Base-by-base conservation (phyloP, 1,140 invertebrate genomes). In the Piezodorus guildinii region DNA sequence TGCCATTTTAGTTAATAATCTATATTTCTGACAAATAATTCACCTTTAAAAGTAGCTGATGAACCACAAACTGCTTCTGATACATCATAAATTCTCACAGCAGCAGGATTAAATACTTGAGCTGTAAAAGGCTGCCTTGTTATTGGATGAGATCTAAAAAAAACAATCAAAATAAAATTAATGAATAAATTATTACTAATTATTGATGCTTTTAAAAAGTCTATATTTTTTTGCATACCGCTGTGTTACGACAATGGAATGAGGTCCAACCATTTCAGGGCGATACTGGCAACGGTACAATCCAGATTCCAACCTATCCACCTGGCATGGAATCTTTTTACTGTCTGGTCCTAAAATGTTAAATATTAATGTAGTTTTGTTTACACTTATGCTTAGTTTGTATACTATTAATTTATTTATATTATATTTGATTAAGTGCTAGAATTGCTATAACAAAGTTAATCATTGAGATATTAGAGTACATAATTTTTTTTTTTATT, bases 101-200 rank as follows among this genome's bases (percentile, higher is more conserved):
- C 81, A 6, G 81, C 79, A 0, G 91, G 88, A 76, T 96, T 92
- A 64, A 91, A 90, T 0, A 89, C 90, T 71, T 91, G 88, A 4
- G 94, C 82, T 1, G 84, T 85, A 69, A 79, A 79, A 3, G 81
- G 81, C 67, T 84, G 81, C 14, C 81, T 80, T 62, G 76, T 79
- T 19, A 85, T 78, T 4, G 78, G 71, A 51, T 78, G 77, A 12
- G 77, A 77, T 39, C 78, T 74, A 49, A 19, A 3, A n/a, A n/a
- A 49, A n/a, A 49, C 6, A 14, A 49, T 17, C 12, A 56, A 25
- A 56, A 52, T 52, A 23, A 16, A 27, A 25, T 23, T 27, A 56
- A 56, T 23, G 3, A 56, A 27, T 23, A 25, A 56, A 49, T 49
- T 5, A 21, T 49, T 2, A n/a, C n/a, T 9, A 49, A 21, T 17